These are phyloP conservation scores for Agrenia bidenticulata DNA, from an alignment of 2,888 invertebrate species.

Conservation along the genomic window DNA sequence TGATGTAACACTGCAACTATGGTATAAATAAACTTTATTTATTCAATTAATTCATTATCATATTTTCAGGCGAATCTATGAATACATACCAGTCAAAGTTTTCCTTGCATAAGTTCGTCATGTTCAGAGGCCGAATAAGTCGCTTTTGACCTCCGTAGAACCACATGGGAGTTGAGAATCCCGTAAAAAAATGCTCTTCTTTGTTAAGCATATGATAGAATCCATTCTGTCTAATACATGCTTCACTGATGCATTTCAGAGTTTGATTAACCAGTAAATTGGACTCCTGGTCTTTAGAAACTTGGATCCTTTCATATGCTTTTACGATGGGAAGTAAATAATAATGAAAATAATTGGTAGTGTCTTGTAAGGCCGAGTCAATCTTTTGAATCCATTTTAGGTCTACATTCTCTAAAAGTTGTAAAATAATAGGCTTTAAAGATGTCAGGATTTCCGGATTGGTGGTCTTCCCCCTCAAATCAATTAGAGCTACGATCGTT, in stretches of 20 bases:
- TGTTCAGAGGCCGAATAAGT: constrained; percentile 28
- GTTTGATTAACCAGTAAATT: constrained; percentile 5
- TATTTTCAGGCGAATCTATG: not conserved
- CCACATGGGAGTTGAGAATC: constrained; percentile 22
- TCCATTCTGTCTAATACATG: constrained; percentile 34
- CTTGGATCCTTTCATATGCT: constrained; percentile 23
- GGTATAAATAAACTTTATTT: not conserved
- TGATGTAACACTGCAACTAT: constrained; percentile 23
- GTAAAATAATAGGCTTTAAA: constrained; percentile 2
- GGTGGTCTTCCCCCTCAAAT: constrained; percentile 8
- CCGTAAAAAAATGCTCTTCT: constrained; percentile 28
- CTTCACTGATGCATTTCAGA: constrained; percentile 37
- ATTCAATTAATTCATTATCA: not conserved
- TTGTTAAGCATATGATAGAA: constrained; percentile 26
- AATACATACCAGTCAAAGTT: constrained; percentile 34
- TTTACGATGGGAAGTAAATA: constrained; percentile 31
- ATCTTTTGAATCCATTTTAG: not conserved
- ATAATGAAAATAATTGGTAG: constrained; percentile 28
- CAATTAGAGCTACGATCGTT: not conserved
- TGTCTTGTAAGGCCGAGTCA: constrained; percentile 13
- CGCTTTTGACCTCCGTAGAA: constrained; percentile 29
- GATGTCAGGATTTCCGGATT: constrained; percentile 16
- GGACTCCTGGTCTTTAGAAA: not conserved
- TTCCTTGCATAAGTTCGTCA: constrained; percentile 22
- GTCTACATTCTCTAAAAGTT: constrained; percentile 6